These are phyloP conservation scores for Periophthalmus magnuspinnatus DNA, from an alignment of 2,797 vertebrate genomes.

Conservation along the genomic window DNA sequence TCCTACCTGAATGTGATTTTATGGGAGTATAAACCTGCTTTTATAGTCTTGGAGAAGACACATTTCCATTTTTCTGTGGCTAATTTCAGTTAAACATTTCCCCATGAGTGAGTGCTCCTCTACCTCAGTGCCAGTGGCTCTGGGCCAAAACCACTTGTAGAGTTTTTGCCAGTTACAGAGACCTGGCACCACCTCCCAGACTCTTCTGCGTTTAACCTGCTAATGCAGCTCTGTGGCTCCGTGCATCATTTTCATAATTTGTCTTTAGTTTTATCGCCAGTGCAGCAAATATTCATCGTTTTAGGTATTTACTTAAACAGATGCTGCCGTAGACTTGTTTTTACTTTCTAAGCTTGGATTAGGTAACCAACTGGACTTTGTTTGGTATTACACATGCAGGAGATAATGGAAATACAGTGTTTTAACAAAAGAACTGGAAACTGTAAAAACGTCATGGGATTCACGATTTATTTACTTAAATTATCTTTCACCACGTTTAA, in stretches of 20 bases:
- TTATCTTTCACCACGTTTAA: neutral
- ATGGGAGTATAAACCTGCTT: neutral
- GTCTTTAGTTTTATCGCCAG: conserved; percentile 4
- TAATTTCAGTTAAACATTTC: conserved; percentile 29
- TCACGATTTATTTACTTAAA: neutral
- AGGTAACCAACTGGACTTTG: neutral
- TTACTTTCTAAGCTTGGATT: neutral
- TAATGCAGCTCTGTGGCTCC: conserved; percentile 20
- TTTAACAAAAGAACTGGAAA: neutral
- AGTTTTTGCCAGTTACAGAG: conserved; percentile 41
- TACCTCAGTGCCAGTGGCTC: conserved; percentile 33
- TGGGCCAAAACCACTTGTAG: conserved; percentile 47
- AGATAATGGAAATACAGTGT: neutral
- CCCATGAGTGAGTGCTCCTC: conserved; percentile 5
- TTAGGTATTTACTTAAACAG: neutral
- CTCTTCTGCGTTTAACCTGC: conserved; percentile 28
- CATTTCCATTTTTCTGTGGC: conserved; percentile 1
- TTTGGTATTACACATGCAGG: neutral
- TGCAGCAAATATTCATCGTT: neutral
- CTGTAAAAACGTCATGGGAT: neutral
- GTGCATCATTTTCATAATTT: conserved; percentile 14
- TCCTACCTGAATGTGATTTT: neutral
- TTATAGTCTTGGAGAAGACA: neutral
- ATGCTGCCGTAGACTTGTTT: neutral
- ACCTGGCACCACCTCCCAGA: conserved; percentile 34